Evolutionary conservation across 2,888 invertebrate genomes (phyloP).

Genomic region (Eugnorisma glareosa): DNA sequence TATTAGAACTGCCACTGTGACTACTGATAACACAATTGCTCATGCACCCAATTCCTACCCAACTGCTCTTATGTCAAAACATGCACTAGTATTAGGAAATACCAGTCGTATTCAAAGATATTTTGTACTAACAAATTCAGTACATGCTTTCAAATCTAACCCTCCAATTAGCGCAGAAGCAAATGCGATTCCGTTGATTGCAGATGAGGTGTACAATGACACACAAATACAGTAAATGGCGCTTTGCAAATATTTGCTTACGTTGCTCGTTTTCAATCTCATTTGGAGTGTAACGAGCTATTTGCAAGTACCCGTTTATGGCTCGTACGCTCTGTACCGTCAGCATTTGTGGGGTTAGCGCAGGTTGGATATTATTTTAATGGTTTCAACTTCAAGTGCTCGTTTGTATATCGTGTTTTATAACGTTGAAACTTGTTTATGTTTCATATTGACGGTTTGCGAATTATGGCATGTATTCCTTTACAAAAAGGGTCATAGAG

Average conservation of each 20-base stretch:
- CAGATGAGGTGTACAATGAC: constrained; percentile 50
- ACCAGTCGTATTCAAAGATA: neutral
- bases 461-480: neutral
- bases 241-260: constrained; percentile 72
- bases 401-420: constrained; percentile 50
- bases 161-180: constrained; percentile 33
- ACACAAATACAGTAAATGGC: constrained; percentile 62
- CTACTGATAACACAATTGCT: neutral
- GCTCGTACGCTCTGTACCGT: constrained; percentile 52
- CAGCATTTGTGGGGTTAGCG: constrained; percentile 57
- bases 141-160: constrained; percentile 21
- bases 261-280: constrained; percentile 72
- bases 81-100: neutral
- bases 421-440: constrained; percentile 41
- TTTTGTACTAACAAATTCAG: neutral
- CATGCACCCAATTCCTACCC: neutral
- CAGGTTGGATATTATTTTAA: constrained; percentile 63
- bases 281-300: constrained; percentile 75
- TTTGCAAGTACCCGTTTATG: constrained; percentile 71
- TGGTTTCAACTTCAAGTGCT: constrained; percentile 45
- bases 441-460: constrained; percentile 10
- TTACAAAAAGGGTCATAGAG: neutral
- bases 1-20: neutral
- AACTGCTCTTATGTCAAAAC: neutral
- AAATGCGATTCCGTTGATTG: constrained; percentile 49